These are phyloP conservation scores for Acrocephalus scirpaceus DNA, from an alignment of 2,797 vertebrate species.

Conservation along the genomic window DNA sequence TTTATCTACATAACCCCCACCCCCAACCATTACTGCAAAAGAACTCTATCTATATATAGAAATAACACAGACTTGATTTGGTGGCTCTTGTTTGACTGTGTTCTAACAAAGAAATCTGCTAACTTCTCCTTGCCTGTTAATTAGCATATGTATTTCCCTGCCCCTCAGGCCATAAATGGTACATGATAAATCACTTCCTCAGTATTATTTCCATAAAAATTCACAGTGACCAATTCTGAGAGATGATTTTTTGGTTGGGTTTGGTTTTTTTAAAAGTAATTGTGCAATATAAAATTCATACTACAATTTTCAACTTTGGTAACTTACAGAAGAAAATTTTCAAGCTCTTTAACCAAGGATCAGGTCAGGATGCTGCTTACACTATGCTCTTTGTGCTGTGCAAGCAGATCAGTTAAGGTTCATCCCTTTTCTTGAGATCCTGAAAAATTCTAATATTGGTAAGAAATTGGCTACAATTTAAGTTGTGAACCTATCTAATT, in stretches of 20 bases:
- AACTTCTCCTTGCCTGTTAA: constrained; percentile 33
- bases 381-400: constrained; percentile 11
- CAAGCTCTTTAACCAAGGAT: not conserved
- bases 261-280: not conserved
- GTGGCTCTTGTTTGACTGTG: constrained; percentile 56
- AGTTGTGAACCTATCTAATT: not conserved
- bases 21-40: constrained; percentile 32
- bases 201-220: constrained; percentile 29
- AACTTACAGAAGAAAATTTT: constrained; percentile 7
- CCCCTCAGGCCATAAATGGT: not conserved
- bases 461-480: constrained; percentile 19
- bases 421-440: not conserved
- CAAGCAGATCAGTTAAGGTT: constrained; percentile 22
- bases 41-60: constrained; percentile 41
- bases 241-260: not conserved
- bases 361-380: constrained; percentile 9
- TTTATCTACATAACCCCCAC: constrained; percentile 37
- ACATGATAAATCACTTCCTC: not conserved
- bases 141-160: constrained; percentile 43
- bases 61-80: constrained; percentile 61
- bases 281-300: constrained; percentile 34
- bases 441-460: constrained; percentile 14
- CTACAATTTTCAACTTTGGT: constrained; percentile 47
- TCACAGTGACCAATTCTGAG: constrained; percentile 36
- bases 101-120: constrained; percentile 20